These are phyloP conservation scores for Pteronura brasiliensis DNA, from an alignment of 2,113 vertebrate genomes.

Conservation along the genomic window DNA sequence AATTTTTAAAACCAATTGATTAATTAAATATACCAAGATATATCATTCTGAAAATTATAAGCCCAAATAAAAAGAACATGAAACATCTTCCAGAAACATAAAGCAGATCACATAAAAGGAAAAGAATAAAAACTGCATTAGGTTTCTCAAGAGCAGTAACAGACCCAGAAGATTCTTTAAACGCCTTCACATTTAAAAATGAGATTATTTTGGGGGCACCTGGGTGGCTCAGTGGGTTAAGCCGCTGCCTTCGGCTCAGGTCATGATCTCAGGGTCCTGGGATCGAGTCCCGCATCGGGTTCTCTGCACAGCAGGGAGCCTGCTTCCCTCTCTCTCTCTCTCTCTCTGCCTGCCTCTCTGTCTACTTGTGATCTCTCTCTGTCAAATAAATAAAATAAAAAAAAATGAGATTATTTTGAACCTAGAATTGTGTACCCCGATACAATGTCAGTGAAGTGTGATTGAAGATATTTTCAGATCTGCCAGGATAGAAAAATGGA, in stretches of 20 bases:
- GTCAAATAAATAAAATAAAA: too few relatives aligned
- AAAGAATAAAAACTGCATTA: not conserved
- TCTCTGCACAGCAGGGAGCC: too few relatives aligned
- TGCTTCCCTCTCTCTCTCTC: too few relatives aligned
- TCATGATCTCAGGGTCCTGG: too few relatives aligned
- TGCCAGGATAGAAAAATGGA: not conserved
- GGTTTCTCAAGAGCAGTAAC: not conserved
- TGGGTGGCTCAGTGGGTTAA: too few relatives aligned
- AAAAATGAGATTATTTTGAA: not conserved
- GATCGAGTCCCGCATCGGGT: too few relatives aligned
- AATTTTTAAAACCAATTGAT: not conserved
- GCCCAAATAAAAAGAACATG: not conserved
- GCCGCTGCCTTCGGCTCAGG: too few relatives aligned
- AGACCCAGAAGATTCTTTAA: not conserved
- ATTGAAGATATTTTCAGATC: not conserved
- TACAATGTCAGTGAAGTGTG: not conserved
- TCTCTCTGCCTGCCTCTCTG: too few relatives aligned
- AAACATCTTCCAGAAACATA: constrained; percentile 11
- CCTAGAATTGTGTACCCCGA: not conserved
- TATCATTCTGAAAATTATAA: not conserved
- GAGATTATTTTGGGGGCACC: not conserved
- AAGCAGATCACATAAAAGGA: not conserved
- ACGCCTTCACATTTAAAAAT: not conserved
- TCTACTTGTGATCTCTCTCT: too few relatives aligned
- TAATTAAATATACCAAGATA: not conserved